These are phyloP conservation scores for Acleris laterana DNA, from an alignment of 2,888 invertebrate genomes.

Conservation along the genomic window DNA sequence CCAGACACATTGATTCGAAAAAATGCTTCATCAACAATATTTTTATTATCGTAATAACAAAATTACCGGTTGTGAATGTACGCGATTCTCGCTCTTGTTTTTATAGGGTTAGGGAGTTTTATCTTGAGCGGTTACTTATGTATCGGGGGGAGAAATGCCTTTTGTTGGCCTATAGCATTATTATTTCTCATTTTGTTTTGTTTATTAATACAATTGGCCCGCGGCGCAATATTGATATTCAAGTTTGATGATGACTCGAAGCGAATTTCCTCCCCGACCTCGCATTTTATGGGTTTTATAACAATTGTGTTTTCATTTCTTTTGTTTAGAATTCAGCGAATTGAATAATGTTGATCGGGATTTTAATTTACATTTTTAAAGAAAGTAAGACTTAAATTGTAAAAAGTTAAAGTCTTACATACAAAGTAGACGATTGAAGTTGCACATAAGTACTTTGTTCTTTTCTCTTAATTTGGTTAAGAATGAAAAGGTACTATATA, in stretches of 20 bases:
- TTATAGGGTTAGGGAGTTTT: conserved; percentile 64
- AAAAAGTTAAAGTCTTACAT: too few relatives aligned
- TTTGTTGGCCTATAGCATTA: conserved; percentile 85
- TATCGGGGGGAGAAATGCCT: conserved; percentile 83
- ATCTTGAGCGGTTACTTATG: conserved; percentile 65
- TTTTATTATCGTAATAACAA: conserved; percentile 84
- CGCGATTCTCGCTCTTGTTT: conserved; percentile 74
- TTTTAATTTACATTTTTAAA: conserved; percentile 29
- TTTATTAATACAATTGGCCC: conserved; percentile 85
- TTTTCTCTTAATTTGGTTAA: too few relatives aligned
- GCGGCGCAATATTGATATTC: conserved; percentile 85
- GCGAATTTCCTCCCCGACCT: conserved; percentile 70
- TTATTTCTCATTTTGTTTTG: conserved; percentile 85
- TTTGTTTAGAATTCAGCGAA: conserved; percentile 61
- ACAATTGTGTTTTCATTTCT: conserved; percentile 66
- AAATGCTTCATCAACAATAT: conserved; percentile 84
- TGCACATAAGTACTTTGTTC: too few relatives aligned
- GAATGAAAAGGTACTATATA: too few relatives aligned
- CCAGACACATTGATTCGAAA: conserved; percentile 81
- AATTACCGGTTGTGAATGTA: conserved; percentile 76
- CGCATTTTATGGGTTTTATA: conserved; percentile 78
- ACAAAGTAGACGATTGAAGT: too few relatives aligned
- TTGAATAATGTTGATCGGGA: conserved; percentile 42
- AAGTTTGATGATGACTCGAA: conserved; percentile 83
- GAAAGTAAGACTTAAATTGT: conserved; percentile 1